These are phyloP conservation scores for Vanessa atalanta DNA, from an alignment of 1,140 invertebrate species.

Conservation along the genomic window DNA sequence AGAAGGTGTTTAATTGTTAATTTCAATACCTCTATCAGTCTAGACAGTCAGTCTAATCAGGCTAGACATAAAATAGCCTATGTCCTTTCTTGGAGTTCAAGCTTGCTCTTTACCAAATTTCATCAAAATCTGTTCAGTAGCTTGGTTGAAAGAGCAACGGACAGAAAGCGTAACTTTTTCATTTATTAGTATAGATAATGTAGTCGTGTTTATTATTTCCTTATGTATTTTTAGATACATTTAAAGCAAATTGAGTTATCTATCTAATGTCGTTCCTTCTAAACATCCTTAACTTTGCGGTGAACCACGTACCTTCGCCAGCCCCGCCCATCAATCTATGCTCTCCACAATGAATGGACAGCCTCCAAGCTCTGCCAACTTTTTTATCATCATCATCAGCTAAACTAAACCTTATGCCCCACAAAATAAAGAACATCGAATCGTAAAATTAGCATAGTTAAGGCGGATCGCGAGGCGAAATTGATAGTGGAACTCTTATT, in stretches of 20 bases:
- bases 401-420: conserved; percentile 41
- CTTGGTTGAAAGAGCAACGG: too few species aligned
- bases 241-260: neutral
- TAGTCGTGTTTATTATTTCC: too few species aligned
- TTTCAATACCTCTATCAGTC: too few species aligned
- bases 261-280: conserved; percentile 45
- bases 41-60: too few species aligned
- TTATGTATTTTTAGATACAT: neutral
- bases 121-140: too few species aligned
- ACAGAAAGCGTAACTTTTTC: too few species aligned
- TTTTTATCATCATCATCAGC: conserved; percentile 27
- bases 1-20: too few species aligned
- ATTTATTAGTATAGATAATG: too few species aligned
- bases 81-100: too few species aligned
- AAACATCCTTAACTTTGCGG: conserved; percentile 56
- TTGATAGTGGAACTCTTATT: conserved; percentile 72
- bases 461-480: conserved; percentile 61
- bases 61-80: too few species aligned
- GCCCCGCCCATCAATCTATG: conserved; percentile 73
- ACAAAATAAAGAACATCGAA: conserved; percentile 29
- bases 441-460: conserved; percentile 39
- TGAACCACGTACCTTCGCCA: conserved; percentile 65
- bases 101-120: too few species aligned
- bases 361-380: conserved; percentile 49
- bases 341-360: conserved; percentile 74